Base-by-base conservation (phyloP, 2,113 vertebrate species). In the Atractosteus spatula region DNA sequence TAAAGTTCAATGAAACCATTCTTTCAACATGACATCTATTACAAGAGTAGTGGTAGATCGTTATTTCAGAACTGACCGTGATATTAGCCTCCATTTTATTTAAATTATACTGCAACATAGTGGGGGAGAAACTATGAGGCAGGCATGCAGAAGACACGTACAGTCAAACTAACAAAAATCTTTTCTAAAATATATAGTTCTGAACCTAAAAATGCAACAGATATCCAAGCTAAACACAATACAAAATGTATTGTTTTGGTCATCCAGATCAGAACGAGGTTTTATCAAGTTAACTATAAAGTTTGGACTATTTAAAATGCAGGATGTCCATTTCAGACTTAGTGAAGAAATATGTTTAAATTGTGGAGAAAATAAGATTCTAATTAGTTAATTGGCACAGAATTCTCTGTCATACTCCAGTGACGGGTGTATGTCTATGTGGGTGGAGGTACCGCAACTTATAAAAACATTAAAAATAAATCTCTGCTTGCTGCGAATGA, bases 1-100 rank as follows among this genome's bases (percentile, higher is more conserved):
- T 61, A 68, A 70, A 77, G 68, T 77, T 74, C 71, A 74, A 77
- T 71, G 72, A 71, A 55, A 66, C 62, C 68, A 51, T 73, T 70
- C 56, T 74, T 77, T 77, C 68, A 77, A 74, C 54, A 45, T 16
- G 72, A 79, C 72, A 71, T 69, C 43, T 54, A 67, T 65, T 62
- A 73, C 80, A 8, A 47, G 54, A 71, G 62, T 44, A 2, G 55
- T 29, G 66, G 2, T 8, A 71, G 41, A 55, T 71, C 74, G 74
- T 74, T 44, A 0, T 74, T 4, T 16, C 41, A 47, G 2, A 71
- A 65, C 70, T 70, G 51, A 69, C 11, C 8, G n/a, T 42, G 5
- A 76, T 71, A 72, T 76, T 75, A 47, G 70, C 55, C 64, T 68
- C 72, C 72, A 55, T 69, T 14, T 8, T 11, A 42, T 72, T 69